phyloP scores from a whole-genome alignment of 1,140 invertebrate species.

The Paraescarpia echinospica region DNA sequence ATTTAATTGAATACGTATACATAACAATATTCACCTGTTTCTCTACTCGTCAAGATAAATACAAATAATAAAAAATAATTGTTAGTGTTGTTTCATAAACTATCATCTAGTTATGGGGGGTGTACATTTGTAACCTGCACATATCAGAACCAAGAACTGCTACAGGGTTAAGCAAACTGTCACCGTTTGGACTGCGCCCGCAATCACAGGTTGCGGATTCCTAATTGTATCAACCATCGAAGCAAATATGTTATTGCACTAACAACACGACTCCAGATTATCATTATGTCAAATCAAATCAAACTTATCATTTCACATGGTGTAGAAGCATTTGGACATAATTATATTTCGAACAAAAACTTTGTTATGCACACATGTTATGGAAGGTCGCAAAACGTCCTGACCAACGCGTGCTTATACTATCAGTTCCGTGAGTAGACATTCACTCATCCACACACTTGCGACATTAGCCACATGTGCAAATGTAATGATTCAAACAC shows the following conservation, averaged over 20 bases:
- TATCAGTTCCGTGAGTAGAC: no score
- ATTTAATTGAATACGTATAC: not conserved
- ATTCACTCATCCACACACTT: not conserved
- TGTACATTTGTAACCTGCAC: not conserved
- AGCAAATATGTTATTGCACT: no score
- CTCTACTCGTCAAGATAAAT: not conserved
- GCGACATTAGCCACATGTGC: not conserved
- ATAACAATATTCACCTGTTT: not conserved
- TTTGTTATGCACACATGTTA: not conserved
- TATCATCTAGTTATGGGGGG: not conserved
- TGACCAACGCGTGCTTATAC: not conserved
- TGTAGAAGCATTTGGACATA: no score
- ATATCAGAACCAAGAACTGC: not conserved
- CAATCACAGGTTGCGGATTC: no score
- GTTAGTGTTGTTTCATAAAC: not conserved
- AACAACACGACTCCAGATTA: no score
- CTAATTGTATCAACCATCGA: no score
- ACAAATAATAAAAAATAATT: not conserved
- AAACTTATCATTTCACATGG: no score
- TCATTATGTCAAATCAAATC: no score
- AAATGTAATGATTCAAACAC: not conserved
- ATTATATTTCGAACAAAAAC: no score
- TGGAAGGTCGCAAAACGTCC: not conserved
- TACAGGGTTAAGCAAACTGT: not conserved
- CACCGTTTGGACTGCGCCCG: no score